Base-by-base conservation (phyloP, 2,113 vertebrate species). In the Xiphorhynchus elegans region DNA sequence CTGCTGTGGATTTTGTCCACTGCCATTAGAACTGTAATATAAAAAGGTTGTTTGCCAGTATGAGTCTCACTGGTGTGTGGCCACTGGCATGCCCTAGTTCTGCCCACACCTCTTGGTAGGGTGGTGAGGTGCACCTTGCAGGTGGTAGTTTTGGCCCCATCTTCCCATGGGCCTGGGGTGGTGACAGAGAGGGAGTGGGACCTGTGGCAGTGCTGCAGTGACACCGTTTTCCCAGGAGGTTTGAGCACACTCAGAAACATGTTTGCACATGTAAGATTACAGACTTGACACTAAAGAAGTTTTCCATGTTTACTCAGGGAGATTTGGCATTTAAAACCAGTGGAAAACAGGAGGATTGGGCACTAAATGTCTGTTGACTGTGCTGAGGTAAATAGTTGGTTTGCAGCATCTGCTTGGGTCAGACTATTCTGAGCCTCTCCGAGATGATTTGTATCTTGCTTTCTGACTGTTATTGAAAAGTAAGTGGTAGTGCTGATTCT, bases 281-380 rank as follows among this genome's bases (percentile, higher is more conserved):
- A 67, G 42, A 21, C 53, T 76, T 50, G 17, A 80, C 46, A 18
- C 72, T 18, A 60, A 89, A 42, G 42, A 31, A 13, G 21, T 82
- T 82, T 63, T 29, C 62, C 3, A 6, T 44, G 25, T 59, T 72
- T 67, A 10, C 19, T 72, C 8, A 5, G 21, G 33, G 49, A 60
- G 39, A 78, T 64, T 49, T 52, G 23, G 58, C 25, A 25, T 68
- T 86, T 67, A 26, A 89, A 89, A 28, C 28, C 42, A 53, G 28
- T 6, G 13, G 46, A 35, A 31, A 33, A 37, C 13, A 33, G 39
- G 14, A 63, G 31, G 40, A 40, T 28, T 0, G 0, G 20, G 21
- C 35, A 31, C 79, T 56, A 68, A 55, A 49, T 0, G 0, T 35
- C n/a, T 76, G 0, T 46, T 5, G 16, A 25, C 11, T 50, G 8